A percentile compares a stretch with the other conserved stretches of the same genome.
phyloP scores from a whole-genome alignment of 2,888 invertebrate species.

The Podabrus alpinus region DNA sequence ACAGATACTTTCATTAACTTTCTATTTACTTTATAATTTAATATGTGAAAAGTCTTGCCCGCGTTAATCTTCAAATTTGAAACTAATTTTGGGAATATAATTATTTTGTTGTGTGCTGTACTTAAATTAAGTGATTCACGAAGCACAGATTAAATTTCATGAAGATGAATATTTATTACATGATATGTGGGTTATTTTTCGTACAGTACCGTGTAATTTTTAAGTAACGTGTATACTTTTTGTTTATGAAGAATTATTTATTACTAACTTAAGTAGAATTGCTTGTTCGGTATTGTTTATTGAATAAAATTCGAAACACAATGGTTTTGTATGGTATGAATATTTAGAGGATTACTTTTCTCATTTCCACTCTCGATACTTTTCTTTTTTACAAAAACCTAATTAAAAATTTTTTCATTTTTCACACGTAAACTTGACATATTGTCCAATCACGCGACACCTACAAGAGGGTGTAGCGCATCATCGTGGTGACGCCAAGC shows the following conservation, averaged over 20 bases:
- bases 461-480: neutral
- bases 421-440: neutral
- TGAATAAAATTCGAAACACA: neutral
- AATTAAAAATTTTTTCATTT: neutral
- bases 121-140: neutral
- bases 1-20: neutral
- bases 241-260: neutral
- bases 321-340: neutral
- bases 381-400: neutral
- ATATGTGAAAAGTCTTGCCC: neutral
- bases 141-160: neutral
- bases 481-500: neutral
- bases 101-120: neutral
- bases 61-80: neutral
- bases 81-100: neutral
- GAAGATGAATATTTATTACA: neutral
- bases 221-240: neutral
- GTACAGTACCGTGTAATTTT: neutral
- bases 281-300: neutral
- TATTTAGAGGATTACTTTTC: neutral
- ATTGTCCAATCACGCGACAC: neutral
- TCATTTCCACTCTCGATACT: neutral
- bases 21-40: neutral
- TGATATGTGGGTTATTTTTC: neutral
- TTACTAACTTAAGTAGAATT: neutral